Evolutionary conservation across 2,797 vertebrate species (phyloP).

Genomic region (Cynodonichthys magdalenae): DNA sequence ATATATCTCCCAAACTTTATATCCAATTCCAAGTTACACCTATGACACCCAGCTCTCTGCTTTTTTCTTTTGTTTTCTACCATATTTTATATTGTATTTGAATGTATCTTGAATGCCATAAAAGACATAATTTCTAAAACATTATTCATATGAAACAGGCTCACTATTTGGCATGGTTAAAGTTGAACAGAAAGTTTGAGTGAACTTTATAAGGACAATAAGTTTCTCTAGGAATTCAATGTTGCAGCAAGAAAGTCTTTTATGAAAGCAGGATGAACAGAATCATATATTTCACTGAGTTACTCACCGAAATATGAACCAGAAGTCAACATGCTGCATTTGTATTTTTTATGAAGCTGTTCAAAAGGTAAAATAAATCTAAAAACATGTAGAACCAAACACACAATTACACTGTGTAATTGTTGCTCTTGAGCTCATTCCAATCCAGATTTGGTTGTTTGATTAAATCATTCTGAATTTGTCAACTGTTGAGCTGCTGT

Average conservation of each 20-base stretch:
- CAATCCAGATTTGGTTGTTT: constrained; percentile 21
- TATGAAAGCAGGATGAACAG: constrained; percentile 6
- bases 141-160: too few species aligned
- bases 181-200: not conserved
- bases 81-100: too few species aligned
- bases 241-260: not conserved
- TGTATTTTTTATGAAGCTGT: constrained; percentile 2
- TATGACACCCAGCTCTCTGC: too few species aligned
- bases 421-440: constrained; percentile 2
- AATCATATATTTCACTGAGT: constrained; percentile 12
- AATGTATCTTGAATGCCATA: too few species aligned
- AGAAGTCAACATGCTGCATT: too few species aligned
- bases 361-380: not conserved
- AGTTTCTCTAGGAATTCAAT: not conserved
- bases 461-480: constrained; percentile 6
- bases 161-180: not conserved
- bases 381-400: not conserved
- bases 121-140: too few species aligned
- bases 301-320: not conserved
- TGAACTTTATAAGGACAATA: not conserved
- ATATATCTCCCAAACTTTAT: too few species aligned
- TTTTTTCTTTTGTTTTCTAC: too few species aligned
- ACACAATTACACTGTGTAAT: not conserved
- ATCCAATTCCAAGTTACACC: too few species aligned
- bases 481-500: constrained; percentile 5